These are phyloP conservation scores for Dicerorhinus sumatrensis DNA, from an alignment of 2,113 vertebrate species.

Conservation along the genomic window DNA sequence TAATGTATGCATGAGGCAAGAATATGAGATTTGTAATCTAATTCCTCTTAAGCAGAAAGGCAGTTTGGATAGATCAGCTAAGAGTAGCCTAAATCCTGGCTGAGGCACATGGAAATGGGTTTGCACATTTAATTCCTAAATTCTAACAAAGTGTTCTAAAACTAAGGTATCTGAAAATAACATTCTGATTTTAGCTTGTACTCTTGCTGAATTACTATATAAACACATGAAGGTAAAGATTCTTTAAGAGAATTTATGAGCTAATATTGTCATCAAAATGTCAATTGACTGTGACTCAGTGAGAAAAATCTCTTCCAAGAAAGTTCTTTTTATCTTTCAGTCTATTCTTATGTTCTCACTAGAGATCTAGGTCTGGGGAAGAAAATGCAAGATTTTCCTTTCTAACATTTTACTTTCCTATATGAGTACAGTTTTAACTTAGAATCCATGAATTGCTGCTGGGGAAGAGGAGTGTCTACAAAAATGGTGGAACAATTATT, in stretches of 20 bases:
- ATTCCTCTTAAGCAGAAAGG: not conserved
- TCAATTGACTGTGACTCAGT: not conserved
- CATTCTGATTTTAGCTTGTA: not conserved
- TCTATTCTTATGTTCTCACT: not conserved
- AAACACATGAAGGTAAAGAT: not conserved
- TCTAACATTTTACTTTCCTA: not conserved
- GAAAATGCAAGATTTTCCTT: not conserved
- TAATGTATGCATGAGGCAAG: not conserved
- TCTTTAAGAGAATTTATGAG: not conserved
- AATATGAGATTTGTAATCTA: not conserved
- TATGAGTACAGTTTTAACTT: not conserved
- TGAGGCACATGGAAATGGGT: not conserved
- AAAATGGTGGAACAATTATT: not conserved
- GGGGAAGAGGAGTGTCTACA: rapidly evolving
- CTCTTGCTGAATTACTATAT: not conserved
- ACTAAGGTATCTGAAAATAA: not conserved
- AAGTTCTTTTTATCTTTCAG: not conserved
- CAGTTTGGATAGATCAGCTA: not conserved
- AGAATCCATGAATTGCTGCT: not conserved
- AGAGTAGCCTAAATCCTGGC: not conserved
- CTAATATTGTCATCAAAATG: not conserved
- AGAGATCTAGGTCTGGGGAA: not conserved
- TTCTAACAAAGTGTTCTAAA: not conserved
- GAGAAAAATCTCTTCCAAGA: not conserved
- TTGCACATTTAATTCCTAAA: not conserved